A percentile compares a stretch with the other conserved stretches of the same genome.
Conservation (phyloP, 2,113 vertebrate genomes). For the Melozone crissalis region DNA sequence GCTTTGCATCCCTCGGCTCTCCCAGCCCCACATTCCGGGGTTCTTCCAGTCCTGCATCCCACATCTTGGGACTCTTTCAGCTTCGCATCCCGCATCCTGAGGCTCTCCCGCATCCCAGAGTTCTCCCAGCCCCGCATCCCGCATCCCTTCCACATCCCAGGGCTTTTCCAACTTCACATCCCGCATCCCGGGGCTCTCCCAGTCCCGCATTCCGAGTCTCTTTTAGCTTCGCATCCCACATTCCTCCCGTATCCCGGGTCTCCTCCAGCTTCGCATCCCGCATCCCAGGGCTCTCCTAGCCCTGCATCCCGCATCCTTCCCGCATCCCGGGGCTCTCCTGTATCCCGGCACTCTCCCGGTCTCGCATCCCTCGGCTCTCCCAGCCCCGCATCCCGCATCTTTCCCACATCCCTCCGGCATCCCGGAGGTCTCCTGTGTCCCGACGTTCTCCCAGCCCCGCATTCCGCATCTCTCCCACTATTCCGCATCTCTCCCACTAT, state of each 20-base stretch:
- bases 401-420: background rate
- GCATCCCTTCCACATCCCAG: too few species aligned
- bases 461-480: too few species aligned
- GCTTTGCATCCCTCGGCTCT: too few species aligned
- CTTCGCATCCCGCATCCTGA: background rate
- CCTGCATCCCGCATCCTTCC: background rate
- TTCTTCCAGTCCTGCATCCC: background rate
- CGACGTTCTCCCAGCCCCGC: accelerated
- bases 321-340: background rate
- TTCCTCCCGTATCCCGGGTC: background rate
- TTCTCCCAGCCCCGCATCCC: background rate
- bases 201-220: too few species aligned
- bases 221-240: too few species aligned
- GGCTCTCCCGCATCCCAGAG: accelerated
- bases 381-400: background rate
- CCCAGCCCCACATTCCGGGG: background rate
- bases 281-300: too few species aligned
- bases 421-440: too few species aligned
- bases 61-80: too few species aligned
- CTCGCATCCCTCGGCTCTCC: background rate
- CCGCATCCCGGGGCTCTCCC: too few species aligned
- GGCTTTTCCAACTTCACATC: background rate
- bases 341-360: background rate
- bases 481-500: too few species aligned
- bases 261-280: too few species aligned